A percentile compares a stretch with the other conserved stretches of the same genome.
Evolutionary conservation across 1,140 invertebrate genomes (phyloP).

Genomic region (Gerris buenoi): DNA sequence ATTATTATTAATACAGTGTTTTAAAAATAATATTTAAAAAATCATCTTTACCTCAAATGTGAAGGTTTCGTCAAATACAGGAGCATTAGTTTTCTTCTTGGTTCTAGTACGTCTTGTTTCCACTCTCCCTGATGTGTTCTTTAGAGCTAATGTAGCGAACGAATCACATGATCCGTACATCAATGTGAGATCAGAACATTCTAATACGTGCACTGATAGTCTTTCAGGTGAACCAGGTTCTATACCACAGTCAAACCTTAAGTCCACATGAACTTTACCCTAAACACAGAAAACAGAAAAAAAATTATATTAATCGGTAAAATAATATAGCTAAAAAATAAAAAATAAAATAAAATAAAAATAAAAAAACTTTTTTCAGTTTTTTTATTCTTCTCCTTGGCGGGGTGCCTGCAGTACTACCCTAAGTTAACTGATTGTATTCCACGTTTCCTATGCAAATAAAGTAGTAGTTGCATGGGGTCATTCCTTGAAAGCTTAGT

Average conservation of each 20-base stretch:
- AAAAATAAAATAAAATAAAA: no score
- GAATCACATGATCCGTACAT: conserved; percentile 83
- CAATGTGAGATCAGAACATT: conserved; percentile 74
- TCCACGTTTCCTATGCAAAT: no score
- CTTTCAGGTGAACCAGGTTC: conserved; percentile 13
- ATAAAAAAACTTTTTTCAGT: no score
- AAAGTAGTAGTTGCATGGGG: no score
- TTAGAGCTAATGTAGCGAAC: conserved; percentile 62
- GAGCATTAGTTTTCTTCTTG: conserved; percentile 74
- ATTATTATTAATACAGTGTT: no score
- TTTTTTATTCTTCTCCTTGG: no score
- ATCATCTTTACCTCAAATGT: conserved; percentile 72
- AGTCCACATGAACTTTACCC: conserved; percentile 51
- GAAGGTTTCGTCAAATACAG: conserved; percentile 76
- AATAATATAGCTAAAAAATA: no score
- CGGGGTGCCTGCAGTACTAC: no score
- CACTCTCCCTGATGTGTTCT: conserved; percentile 62
- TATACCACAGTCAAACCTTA: conserved; percentile 35
- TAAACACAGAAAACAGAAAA: conserved; percentile 19
- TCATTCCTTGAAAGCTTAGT: no score
- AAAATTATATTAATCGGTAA: no score
- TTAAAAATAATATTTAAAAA: no score
- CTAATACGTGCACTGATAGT: conserved; percentile 42
- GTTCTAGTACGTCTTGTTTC: conserved; percentile 71
- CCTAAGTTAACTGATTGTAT: no score